Evolutionary conservation across 2,888 invertebrate genomes (phyloP), one percentile per base, ranked within the genome.

Genomic region (Hypselothyrea guttata): DNA sequence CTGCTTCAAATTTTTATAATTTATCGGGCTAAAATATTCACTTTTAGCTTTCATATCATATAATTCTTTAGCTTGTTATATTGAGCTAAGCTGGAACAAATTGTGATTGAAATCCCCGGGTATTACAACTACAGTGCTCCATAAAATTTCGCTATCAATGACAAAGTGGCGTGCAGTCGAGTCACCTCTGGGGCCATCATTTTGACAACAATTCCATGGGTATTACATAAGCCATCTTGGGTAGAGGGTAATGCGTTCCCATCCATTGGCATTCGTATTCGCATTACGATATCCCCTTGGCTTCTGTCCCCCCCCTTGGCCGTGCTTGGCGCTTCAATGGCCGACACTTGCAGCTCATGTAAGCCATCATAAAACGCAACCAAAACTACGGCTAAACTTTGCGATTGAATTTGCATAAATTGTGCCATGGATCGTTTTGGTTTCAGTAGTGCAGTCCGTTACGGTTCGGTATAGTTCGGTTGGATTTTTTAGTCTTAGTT

Each of bases 371-470:
- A 72, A 72, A 77, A 69, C 53, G 66, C 71, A 68, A 73, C 69
- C 79, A 75, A 84, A 78, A 77, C 75, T 77, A 74, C 84, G 81
- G 85, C 75, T 77, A 72, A 85, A 85, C 77, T 84, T 75, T 83
- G 74, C 84, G 74, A 86, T 84, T 86, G 86, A 83, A 84, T 84
- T 84, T 84, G 78, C 84, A 84, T 84, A 86, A 84, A 84, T 84
- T 84, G 85, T 54, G 75, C 55, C 18, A 49, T 48, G 67, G 45
- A 67, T 69, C 70, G 70, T 34, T 57, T 52, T 49, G 41, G 53
- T 53, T 59, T 47, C 61, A 15, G 52, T 22, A 22, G 2, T 22
- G 22, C 5, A 22, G 22, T 22, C 22, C 22, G 22, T 2, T 61
- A 30, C 33, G n/a, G 18, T 49, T 51, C 30, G 37, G 12, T 38